phyloP scores from a whole-genome alignment of 2,797 vertebrate species.

The Enteromius unitaeniatus region DNA sequence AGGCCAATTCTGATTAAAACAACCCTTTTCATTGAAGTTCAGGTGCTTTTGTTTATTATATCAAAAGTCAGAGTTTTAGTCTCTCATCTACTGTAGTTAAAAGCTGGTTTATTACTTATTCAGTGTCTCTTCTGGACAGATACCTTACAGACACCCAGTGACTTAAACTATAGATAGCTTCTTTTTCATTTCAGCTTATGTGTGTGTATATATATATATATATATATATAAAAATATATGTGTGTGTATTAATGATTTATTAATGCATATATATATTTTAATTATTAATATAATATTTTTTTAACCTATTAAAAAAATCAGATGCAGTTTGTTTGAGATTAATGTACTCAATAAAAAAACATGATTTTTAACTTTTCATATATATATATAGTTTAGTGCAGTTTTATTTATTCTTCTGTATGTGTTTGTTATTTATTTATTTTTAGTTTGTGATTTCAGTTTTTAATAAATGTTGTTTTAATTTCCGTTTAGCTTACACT shows the following conservation, averaged over 20 bases:
- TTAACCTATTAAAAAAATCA: too few species aligned
- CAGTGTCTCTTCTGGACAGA: not conserved
- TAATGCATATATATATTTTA: too few species aligned
- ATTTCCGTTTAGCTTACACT: not conserved
- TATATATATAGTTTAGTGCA: not conserved
- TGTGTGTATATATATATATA: too few species aligned
- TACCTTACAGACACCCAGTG: not conserved
- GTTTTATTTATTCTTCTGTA: not conserved
- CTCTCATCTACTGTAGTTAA: not conserved
- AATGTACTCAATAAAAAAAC: too few species aligned
- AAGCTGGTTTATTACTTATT: conserved; percentile 23
- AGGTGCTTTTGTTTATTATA: not conserved
- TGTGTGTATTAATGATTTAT: too few species aligned
- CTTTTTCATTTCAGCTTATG: too few species aligned
- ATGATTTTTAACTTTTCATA: too few species aligned
- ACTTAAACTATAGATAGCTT: not conserved
- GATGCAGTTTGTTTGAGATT: too few species aligned
- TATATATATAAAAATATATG: too few species aligned
- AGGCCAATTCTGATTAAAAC: too few species aligned
- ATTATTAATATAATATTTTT: too few species aligned
- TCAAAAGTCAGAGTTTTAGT: not conserved
- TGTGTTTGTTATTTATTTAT: not conserved
- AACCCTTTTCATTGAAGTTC: too few species aligned
- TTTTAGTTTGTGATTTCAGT: not conserved
- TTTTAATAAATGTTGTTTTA: not conserved